Evolutionary conservation across 2,113 vertebrate genomes (phyloP).

Genomic region (Prietella phreatophila): DNA sequence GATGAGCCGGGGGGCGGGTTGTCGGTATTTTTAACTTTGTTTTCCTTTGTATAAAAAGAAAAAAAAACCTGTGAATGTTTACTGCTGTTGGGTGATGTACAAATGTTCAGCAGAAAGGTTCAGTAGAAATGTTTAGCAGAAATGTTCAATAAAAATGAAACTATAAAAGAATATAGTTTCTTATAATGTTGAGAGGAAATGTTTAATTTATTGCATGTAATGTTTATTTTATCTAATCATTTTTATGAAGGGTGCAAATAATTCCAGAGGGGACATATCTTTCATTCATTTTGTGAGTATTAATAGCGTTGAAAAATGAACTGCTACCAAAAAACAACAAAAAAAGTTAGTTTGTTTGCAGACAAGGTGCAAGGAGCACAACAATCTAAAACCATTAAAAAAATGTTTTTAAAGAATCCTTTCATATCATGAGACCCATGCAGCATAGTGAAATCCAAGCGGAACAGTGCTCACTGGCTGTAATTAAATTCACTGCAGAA

Average conservation of each 20-base stretch:
- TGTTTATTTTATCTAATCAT: neutral
- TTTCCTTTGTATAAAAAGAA: too few species aligned
- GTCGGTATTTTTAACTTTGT: too few species aligned
- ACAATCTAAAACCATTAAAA: neutral
- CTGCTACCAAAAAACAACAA: neutral
- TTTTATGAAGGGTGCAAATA: neutral
- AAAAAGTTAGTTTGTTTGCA: neutral
- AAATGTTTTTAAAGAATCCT: neutral
- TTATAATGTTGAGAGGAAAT: neutral
- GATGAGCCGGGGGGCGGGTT: too few species aligned
- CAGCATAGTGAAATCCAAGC: conserved; percentile 28
- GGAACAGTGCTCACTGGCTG: conserved; percentile 38
- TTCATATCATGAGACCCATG: conserved; percentile 30
- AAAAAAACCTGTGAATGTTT: too few species aligned
- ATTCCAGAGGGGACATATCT: neutral
- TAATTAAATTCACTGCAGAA: conserved; percentile 55
- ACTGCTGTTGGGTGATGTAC: too few species aligned
- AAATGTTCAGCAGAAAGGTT: too few species aligned
- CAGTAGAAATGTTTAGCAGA: too few species aligned
- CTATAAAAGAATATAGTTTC: neutral
- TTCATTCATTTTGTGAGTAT: neutral
- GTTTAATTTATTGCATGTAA: neutral
- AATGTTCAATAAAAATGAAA: too few species aligned
- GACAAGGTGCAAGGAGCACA: neutral
- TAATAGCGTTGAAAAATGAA: neutral